Evolutionary conservation across 2,113 vertebrate genomes (phyloP).

Genomic region (Semnopithecus entellus): DNA sequence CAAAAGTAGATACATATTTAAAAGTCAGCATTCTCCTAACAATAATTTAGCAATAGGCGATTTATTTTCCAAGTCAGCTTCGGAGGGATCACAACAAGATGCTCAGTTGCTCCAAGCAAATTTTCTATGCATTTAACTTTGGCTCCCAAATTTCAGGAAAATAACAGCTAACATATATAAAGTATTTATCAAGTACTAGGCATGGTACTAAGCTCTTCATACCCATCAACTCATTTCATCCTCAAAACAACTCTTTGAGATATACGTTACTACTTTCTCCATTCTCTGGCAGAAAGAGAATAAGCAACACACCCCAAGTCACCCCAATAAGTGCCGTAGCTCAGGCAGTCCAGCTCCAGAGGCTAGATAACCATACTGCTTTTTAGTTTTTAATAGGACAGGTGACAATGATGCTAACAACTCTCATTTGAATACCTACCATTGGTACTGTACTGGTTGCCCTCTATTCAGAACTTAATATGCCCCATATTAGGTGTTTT

Average conservation of each 20-base stretch:
- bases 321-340: not conserved
- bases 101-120: not conserved
- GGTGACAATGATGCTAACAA: not conserved
- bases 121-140: not conserved
- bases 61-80: not conserved
- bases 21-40: not conserved
- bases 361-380: not conserved
- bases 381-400: not conserved
- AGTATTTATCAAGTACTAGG: not conserved
- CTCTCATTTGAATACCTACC: not conserved
- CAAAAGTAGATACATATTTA: not conserved
- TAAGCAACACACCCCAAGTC: not conserved
- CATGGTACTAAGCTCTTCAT: not conserved
- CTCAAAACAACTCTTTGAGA: not conserved
- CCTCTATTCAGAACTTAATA: not conserved
- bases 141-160: not conserved
- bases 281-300: not conserved
- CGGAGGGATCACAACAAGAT: not conserved
- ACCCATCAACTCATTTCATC: not conserved
- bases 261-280: not conserved
- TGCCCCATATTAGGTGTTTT: not conserved
- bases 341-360: not conserved
- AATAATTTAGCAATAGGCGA: not conserved
- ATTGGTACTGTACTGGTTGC: not conserved
- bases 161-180: not conserved